phyloP scores from a whole-genome alignment of 2,113 vertebrate species.

The Trichomycterus rosablanca region DNA sequence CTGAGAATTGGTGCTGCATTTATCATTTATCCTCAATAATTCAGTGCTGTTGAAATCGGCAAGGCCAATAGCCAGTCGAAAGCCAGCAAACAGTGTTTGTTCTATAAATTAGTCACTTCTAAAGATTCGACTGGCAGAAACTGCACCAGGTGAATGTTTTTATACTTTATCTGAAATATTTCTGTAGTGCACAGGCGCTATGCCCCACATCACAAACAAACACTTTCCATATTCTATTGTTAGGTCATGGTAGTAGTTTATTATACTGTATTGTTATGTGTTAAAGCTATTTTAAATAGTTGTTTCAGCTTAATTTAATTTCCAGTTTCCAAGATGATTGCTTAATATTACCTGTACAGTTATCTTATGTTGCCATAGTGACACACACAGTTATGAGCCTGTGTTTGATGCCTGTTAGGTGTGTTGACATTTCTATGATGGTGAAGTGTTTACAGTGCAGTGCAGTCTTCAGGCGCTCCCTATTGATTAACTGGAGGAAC shows the following conservation, averaged over 20 bases:
- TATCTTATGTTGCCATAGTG: conserved; percentile 40
- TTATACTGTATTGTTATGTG: background rate
- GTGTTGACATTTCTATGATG: conserved; percentile 5
- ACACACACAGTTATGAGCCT: conserved; percentile 8
- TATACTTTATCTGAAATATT: no score
- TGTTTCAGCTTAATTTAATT: conserved; percentile 9
- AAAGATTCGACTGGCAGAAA: no score
- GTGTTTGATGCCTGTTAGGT: conserved; percentile 2
- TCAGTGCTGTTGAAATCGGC: background rate
- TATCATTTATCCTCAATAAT: conserved; percentile 9
- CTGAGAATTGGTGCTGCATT: conserved; percentile 4
- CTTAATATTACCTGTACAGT: conserved; percentile 22
- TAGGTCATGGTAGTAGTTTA: background rate
- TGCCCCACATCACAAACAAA: background rate
- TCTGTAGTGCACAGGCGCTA: no score
- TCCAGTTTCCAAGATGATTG: conserved; percentile 39
- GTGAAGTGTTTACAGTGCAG: conserved; percentile 4
- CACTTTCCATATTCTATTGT: no score
- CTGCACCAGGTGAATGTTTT: no score
- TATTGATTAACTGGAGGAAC: background rate
- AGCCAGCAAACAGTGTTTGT: background rate
- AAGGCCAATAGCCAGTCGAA: background rate
- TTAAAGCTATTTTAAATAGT: background rate
- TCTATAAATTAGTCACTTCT: background rate
- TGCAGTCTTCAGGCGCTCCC: background rate